Base-by-base conservation (phyloP, 1,140 invertebrate genomes). In the Limonius californicus region DNA sequence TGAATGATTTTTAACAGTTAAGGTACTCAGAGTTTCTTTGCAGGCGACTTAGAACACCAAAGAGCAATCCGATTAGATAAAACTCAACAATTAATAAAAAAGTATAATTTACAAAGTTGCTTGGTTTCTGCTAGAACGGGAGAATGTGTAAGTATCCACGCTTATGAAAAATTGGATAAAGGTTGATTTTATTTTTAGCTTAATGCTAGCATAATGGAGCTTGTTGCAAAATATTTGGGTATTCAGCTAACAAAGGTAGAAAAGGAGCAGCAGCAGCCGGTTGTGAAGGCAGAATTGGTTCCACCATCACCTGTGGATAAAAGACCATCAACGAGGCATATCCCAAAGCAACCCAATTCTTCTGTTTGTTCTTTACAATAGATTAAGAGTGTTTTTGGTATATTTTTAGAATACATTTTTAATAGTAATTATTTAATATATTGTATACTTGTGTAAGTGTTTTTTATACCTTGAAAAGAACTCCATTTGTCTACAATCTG, bases 51-150 rank as follows among this genome's bases (percentile, higher is more conserved):
- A 70, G 92, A 95, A 74, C 91, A 95, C 74, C 89, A 91, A 71
- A 80, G 91, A 70, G 85, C 85, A 2, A 89, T 95, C 3, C 84
- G 89, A 68, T 74, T 87, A 57, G 91, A 93, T n/a, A 87, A 84
- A 71, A 90, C 91, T 45, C 83, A 88, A 68, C 84, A 85, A 70
- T 92, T 93, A 76, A 86, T 89, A 11, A 83, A 87, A 30, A 87
- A 93, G 68, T 82, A 90, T 77, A 82, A 86, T 23, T 80, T 94
- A 72, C 81, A 84, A 57, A 87, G 84, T 70, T 88, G 87, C 74
- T 87, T 88, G 68, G 86, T 93, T 45, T 95, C 92, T 7, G 92
- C 92, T 9, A 88, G 91, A 77, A 94, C 92, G 21, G 92, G 92
- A 9, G 94, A 96, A 83, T 88, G 87, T 77, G 91, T 94, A 79